Conservation (phyloP, 2,113 vertebrate genomes). For the Bostrychus sinensis region DNA sequence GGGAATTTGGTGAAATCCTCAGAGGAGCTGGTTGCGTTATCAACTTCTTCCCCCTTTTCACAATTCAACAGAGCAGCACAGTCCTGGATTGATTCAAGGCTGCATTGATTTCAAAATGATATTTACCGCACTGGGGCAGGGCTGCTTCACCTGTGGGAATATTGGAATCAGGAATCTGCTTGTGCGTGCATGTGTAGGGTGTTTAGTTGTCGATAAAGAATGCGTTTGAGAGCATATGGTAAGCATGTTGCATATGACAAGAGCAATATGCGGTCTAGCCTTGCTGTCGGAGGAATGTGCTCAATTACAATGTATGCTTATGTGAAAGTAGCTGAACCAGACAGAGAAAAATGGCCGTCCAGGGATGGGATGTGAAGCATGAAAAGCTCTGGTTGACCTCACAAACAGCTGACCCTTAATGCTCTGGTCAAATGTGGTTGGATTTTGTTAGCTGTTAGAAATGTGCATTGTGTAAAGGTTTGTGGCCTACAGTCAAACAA, state of each 20-base stretch:
- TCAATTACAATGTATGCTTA: slow-evolving; percentile 4
- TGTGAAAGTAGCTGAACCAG: background rate
- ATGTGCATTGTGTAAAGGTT: too few species aligned
- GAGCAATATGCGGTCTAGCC: background rate
- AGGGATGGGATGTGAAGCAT: background rate
- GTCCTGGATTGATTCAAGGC: slow-evolving; percentile 42
- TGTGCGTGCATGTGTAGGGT: slow-evolving; percentile 6
- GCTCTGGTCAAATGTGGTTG: background rate
- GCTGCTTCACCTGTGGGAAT: slow-evolving; percentile 53
- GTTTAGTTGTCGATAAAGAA: slow-evolving; percentile 17
- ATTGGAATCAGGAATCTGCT: slow-evolving; percentile 53
- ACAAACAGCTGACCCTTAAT: background rate
- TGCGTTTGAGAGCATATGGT: slow-evolving; percentile 7
- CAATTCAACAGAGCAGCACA: slow-evolving; percentile 23
- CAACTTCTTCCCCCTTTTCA: slow-evolving; percentile 48
- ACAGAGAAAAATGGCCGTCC: background rate
- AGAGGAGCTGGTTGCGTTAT: slow-evolving; percentile 51
- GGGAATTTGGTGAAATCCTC: slow-evolving; percentile 61
- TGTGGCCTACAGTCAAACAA: too few species aligned
- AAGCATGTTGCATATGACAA: slow-evolving; percentile 9
- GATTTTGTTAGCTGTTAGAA: background rate
- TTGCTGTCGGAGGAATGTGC: background rate
- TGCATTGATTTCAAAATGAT: slow-evolving; percentile 63
- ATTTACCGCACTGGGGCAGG: slow-evolving; percentile 57
- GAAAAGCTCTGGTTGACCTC: background rate